phyloP scores from a whole-genome alignment of 2,888 invertebrate genomes.

The Scaptomyza flava region DNA sequence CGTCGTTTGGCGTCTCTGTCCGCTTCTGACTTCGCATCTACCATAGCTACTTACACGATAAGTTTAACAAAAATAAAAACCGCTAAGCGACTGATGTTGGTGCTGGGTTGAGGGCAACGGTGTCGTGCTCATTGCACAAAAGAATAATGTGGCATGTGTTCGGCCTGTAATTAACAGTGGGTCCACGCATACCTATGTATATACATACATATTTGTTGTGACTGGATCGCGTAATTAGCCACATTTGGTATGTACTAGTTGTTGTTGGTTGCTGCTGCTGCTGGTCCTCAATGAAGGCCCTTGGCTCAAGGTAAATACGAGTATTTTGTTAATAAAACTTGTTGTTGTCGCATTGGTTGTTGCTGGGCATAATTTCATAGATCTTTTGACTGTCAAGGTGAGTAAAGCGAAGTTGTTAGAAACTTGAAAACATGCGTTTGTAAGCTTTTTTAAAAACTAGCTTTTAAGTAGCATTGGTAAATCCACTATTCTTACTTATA shows the following conservation, averaged over 20 bases:
- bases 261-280: slow-evolving; percentile 35
- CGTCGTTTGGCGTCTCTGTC: slow-evolving; percentile 45
- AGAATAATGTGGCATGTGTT: slow-evolving; percentile 81
- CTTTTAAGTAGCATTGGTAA: slow-evolving; percentile 12
- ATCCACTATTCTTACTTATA: not conserved
- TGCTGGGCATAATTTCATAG: slow-evolving; percentile 26
- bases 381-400: slow-evolving; percentile 63
- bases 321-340: slow-evolving; percentile 57
- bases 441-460: slow-evolving; percentile 23
- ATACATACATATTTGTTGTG: slow-evolving; percentile 9
- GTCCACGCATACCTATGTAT: slow-evolving; percentile 27
- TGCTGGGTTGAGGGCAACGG: slow-evolving; percentile 29
- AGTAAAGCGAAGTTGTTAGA: slow-evolving; percentile 11
- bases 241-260: slow-evolving; percentile 49
- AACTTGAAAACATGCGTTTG: slow-evolving; percentile 26
- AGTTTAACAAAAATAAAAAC: slow-evolving; percentile 14
- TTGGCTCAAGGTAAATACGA: slow-evolving; percentile 57
- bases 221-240: slow-evolving; percentile 69
- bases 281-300: slow-evolving; percentile 62
- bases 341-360: slow-evolving; percentile 24
- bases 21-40: slow-evolving; percentile 37
- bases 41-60: slow-evolving; percentile 51
- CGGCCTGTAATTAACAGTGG: slow-evolving; percentile 65
- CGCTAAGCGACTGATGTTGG: slow-evolving; percentile 38
- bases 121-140: slow-evolving; percentile 76